phyloP scores from a whole-genome alignment of 53 echinoderm and acorn worm species.

The Crossaster papposus region DNA sequence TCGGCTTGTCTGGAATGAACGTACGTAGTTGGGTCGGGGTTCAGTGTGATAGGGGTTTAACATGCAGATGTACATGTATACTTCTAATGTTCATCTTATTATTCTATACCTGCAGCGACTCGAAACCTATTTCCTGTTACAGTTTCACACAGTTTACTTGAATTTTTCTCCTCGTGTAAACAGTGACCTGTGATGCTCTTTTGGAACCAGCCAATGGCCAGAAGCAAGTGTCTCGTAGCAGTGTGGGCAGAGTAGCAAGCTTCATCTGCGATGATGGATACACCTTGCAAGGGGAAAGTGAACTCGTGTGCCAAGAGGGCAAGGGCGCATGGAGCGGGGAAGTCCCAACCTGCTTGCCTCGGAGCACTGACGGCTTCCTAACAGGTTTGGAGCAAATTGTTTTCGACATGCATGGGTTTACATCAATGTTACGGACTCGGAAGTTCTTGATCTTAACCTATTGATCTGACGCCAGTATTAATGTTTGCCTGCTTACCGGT shows the following conservation, averaged over 20 bases:
- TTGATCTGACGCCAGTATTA: too few relatives aligned
- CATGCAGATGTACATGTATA: too few relatives aligned
- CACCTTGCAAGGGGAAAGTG: neutral
- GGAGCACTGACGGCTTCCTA: too few relatives aligned
- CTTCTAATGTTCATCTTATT: too few relatives aligned
- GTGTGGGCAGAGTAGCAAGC: neutral
- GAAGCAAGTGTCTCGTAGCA: neutral
- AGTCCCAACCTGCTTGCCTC: neutral
- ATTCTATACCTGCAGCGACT: neutral
- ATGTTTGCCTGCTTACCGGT: too few relatives aligned
- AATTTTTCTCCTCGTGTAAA: neutral
- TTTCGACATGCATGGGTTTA: too few relatives aligned
- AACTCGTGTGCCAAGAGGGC: neutral
- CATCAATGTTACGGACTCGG: too few relatives aligned
- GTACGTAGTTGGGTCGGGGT: too few relatives aligned
- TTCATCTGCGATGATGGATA: neutral
- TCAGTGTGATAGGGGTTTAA: too few relatives aligned
- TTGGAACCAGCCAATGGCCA: neutral
- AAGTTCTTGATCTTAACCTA: too few relatives aligned
- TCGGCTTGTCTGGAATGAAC: too few relatives aligned
- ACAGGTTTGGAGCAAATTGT: too few relatives aligned
- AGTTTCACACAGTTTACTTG: neutral
- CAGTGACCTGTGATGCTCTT: conserved; percentile 5
- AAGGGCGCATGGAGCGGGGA: neutral
- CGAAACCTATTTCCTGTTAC: neutral